phyloP scores from a whole-genome alignment of 2,797 vertebrate species.

The Distichodus sexfasciatus region DNA sequence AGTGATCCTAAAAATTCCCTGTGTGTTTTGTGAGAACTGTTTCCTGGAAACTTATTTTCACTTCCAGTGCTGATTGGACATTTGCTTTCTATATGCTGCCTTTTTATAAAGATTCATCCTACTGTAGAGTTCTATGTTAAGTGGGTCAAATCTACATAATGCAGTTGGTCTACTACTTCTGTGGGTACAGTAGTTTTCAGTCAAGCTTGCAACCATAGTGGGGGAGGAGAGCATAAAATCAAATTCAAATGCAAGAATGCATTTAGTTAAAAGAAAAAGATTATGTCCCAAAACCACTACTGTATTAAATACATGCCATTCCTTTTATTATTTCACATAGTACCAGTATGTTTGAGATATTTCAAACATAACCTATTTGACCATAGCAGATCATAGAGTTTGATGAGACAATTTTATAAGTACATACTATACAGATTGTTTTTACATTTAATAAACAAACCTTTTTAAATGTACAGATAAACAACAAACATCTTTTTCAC shows the following conservation, averaged over 20 bases:
- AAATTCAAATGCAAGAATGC: not conserved
- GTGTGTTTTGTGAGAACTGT: too few relatives aligned
- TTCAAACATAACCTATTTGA: too few relatives aligned
- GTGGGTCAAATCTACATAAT: slow-evolving; percentile 8
- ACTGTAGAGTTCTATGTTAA: slow-evolving; percentile 20
- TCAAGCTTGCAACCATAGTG: not conserved
- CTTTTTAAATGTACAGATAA: too few relatives aligned
- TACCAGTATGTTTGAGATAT: too few relatives aligned
- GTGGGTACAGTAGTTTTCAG: not conserved
- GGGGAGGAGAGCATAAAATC: not conserved
- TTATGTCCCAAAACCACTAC: too few relatives aligned
- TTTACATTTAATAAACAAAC: too few relatives aligned
- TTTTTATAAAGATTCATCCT: slow-evolving; percentile 7
- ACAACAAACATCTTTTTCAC: too few relatives aligned
- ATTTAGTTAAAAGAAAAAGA: not conserved
- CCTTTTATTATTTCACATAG: too few relatives aligned
- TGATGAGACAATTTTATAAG: too few relatives aligned
- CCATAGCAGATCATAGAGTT: too few relatives aligned
- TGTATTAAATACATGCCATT: too few relatives aligned
- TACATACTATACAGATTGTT: too few relatives aligned
- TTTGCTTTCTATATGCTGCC: not conserved
- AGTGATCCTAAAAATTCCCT: not conserved
- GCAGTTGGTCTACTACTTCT: slow-evolving; percentile 1
- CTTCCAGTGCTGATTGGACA: not conserved
- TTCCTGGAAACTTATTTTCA: not conserved